Percentiles rank a stretch among this genome's conserved stretches.
phyloP scores from a whole-genome alignment of 1,140 invertebrate genomes.

The Scaptomyza hsui region DNA sequence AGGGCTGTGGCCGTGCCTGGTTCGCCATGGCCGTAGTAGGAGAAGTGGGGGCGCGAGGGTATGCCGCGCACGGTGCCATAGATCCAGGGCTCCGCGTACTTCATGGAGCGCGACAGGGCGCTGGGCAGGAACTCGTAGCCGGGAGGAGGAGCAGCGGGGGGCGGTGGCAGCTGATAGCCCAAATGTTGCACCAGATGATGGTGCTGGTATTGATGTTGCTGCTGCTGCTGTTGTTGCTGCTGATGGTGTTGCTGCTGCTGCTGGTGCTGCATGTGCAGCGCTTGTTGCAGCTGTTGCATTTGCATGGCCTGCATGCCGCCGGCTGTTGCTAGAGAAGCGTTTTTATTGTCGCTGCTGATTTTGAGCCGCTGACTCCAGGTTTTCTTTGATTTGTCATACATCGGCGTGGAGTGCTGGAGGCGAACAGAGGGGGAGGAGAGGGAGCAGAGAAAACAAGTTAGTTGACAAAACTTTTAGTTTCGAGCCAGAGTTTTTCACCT shows the following conservation, averaged over 20 bases:
- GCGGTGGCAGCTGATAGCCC: constrained; percentile 59
- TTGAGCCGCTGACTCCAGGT: constrained; percentile 85
- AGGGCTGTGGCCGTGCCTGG: constrained; percentile 79
- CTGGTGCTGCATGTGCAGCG: constrained; percentile 59
- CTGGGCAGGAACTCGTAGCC: constrained; percentile 84
- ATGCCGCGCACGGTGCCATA: constrained; percentile 89
- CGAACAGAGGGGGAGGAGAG: constrained; percentile 23
- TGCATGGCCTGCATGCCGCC: constrained; percentile 70
- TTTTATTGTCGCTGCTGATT: constrained; percentile 76
- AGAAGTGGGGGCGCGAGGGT: constrained; percentile 85
- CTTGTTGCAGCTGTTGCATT: constrained; percentile 67
- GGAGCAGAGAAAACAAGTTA: neutral
- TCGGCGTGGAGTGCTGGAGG: constrained; percentile 50
- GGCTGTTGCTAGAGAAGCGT: constrained; percentile 58
- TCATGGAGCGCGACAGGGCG: constrained; percentile 90
- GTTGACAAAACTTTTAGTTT: constrained; percentile 2
- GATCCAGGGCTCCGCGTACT: constrained; percentile 92
- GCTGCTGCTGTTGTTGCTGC: constrained; percentile 39
- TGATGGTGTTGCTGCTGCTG: constrained; percentile 51
- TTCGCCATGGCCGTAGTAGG: constrained; percentile 43
- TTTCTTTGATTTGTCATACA: constrained; percentile 85
- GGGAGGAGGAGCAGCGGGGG: constrained; percentile 38
- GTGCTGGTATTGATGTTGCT: constrained; percentile 58
- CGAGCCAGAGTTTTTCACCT: constrained; percentile 42
- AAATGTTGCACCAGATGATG: constrained; percentile 56